A percentile compares a stretch with the other conserved stretches of the same genome.
Evolutionary conservation across 2,888 invertebrate species (phyloP).

Genomic region (Papilio demoleus): DNA sequence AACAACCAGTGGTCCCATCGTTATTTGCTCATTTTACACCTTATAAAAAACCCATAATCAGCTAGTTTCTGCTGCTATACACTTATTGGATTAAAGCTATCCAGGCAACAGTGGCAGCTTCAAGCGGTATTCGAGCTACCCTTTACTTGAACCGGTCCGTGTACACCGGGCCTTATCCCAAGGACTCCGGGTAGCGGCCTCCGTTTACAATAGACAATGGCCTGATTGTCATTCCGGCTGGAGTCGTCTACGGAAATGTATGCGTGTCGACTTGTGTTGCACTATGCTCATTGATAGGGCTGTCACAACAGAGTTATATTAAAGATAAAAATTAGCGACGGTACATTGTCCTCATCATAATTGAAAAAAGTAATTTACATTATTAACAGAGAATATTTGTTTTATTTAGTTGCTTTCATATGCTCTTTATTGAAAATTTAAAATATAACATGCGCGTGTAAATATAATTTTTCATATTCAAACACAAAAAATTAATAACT

Average conservation of each 20-base stretch:
- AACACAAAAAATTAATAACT: not conserved
- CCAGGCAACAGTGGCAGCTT: not conserved
- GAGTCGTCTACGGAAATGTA: slow-evolving; percentile 67
- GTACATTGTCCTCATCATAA: too few relatives aligned
- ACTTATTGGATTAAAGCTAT: not conserved
- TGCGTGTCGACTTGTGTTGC: slow-evolving; percentile 44
- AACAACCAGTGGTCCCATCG: too few relatives aligned
- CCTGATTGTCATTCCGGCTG: slow-evolving; percentile 71
- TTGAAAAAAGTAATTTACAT: too few relatives aligned
- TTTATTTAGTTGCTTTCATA: not conserved
- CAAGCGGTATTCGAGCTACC: not conserved
- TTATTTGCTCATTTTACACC: too few relatives aligned
- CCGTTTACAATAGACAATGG: slow-evolving; percentile 66
- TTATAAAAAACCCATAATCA: slow-evolving; percentile 32
- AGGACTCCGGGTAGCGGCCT: slow-evolving; percentile 34
- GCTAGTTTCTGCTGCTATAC: not conserved
- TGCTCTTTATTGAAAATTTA: not conserved
- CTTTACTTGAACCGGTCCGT: not conserved
- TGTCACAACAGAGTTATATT: not conserved
- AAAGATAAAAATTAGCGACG: too few relatives aligned
- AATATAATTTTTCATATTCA: not conserved
- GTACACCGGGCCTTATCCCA: not conserved
- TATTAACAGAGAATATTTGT: not conserved
- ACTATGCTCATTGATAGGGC: slow-evolving; percentile 23
- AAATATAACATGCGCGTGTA: not conserved